Conservation (phyloP, 2,888 invertebrate genomes). For the Brachyptera putata region DNA sequence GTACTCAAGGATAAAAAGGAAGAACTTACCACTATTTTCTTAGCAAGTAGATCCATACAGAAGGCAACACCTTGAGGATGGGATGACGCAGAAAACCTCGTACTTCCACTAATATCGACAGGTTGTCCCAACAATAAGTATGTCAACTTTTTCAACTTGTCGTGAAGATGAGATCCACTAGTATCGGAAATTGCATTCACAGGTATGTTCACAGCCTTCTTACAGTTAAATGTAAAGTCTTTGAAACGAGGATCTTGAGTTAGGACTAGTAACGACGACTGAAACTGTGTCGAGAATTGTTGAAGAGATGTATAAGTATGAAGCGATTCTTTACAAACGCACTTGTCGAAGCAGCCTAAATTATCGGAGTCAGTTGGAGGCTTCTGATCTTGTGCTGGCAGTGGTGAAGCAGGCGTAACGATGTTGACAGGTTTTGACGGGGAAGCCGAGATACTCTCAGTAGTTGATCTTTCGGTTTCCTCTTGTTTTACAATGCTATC, state of each 20-base stretch:
- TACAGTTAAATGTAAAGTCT: slow-evolving; percentile 75
- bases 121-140: slow-evolving; percentile 65
- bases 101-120: slow-evolving; percentile 57
- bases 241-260: slow-evolving; percentile 59
- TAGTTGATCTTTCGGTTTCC: not conserved
- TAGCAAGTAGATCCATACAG: slow-evolving; percentile 64
- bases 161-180: slow-evolving; percentile 64
- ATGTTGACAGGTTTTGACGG: not conserved
- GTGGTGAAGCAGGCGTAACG: not conserved
- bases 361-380: too few species aligned
- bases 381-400: not conserved
- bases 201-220: slow-evolving; percentile 82
- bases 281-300: slow-evolving; percentile 55
- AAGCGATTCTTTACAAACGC: slow-evolving; percentile 52
- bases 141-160: slow-evolving; percentile 72
- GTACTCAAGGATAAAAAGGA: not conserved
- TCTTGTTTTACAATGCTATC: not conserved
- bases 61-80: slow-evolving; percentile 70
- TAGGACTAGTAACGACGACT: slow-evolving; percentile 56
- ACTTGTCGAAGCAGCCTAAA: slow-evolving; percentile 39
- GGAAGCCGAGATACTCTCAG: not conserved
- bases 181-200: slow-evolving; percentile 81
- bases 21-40: slow-evolving; percentile 61
- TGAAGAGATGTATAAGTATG: slow-evolving; percentile 55
- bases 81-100: slow-evolving; percentile 55